Base-by-base conservation (phyloP, 2,797 vertebrate species). In the Siniperca obscura region DNA sequence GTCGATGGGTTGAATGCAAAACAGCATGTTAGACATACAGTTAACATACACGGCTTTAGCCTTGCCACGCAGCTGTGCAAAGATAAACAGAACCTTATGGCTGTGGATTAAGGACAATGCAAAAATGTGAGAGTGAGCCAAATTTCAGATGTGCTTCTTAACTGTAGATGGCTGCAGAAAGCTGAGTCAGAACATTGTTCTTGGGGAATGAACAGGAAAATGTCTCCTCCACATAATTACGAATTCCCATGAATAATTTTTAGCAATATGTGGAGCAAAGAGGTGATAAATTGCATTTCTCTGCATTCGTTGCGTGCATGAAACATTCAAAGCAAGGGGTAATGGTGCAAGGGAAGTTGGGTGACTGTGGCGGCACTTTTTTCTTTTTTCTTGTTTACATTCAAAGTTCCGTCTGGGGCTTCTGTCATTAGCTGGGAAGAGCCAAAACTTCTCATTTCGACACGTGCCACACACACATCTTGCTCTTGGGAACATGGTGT, bases 121-220 rank as follows among this genome's bases (percentile, higher is more conserved):
- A 55, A 56, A 57, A 78, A 66, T 46, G 27, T 71, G 53, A 36
- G 57, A 62, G 70, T 11, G 65, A 83, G 44, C 68, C 66, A 72
- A 78, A 53, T 70, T 81, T 87, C 76, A 10, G 72, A 74, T 59
- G 62, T 72, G 74, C 73, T 52, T 57, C 70, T 44, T 50, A 52
- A 21, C 68, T 10, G 56, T 5, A 12, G 56, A 42, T 2, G 1
- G 36, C 64, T 55, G 67, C 80, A 82, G 72, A 85, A 73, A 76
- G 84, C 72, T 80, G 83, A 88, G 79, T 87, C 78, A 73, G 73
- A 79, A 76, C 74, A 90, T 84, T 83, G 84, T 78, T 91, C 78
- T 76, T 36, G 62, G 75, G 76, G 70, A 86, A 80, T 70, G 73
- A 83, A 84, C 79, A 74, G 80, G 79, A 82, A 88, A 90, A 90